Conservation (phyloP, 2,888 invertebrate species). For the Maniola hyperantus region DNA sequence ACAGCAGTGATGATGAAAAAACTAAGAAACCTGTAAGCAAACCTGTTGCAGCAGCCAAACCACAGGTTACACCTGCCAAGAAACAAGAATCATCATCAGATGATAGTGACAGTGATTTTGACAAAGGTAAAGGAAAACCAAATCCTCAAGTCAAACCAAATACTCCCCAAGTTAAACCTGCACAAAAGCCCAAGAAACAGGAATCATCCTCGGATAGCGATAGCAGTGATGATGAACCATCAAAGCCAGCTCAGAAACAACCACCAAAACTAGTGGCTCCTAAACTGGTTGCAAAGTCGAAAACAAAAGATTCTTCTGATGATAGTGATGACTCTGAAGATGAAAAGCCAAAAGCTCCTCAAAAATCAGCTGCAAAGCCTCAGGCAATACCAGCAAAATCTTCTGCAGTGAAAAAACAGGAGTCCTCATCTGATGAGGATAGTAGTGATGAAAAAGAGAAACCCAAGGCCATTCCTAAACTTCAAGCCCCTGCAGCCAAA, state of each 20-base stretch:
- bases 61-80: slow-evolving; percentile 20
- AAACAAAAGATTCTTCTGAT: slow-evolving; percentile 57
- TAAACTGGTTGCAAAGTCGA: slow-evolving; percentile 43
- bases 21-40: slow-evolving; percentile 46
- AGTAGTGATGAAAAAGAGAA: slow-evolving; percentile 18
- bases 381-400: slow-evolving; percentile 42
- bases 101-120: slow-evolving; percentile 64
- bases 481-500: slow-evolving; percentile 17
- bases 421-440: slow-evolving; percentile 25
- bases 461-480: slow-evolving; percentile 15
- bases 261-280: slow-evolving; percentile 41
- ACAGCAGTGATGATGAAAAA: slow-evolving; percentile 67
- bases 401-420: slow-evolving; percentile 28
- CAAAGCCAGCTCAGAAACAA: slow-evolving; percentile 36
- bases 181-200: slow-evolving; percentile 45
- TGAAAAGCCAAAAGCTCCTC: slow-evolving; percentile 43
- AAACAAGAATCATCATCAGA: slow-evolving; percentile 49
- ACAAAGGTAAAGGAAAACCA: slow-evolving; percentile 41
- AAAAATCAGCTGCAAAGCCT: slow-evolving; percentile 40
- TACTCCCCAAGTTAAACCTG: slow-evolving; percentile 47
- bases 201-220: slow-evolving; percentile 51
- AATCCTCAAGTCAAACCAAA: slow-evolving; percentile 42
- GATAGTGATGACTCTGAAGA: slow-evolving; percentile 60
- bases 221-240: slow-evolving; percentile 49
- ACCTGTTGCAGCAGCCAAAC: slow-evolving; percentile 18